Base-by-base conservation (phyloP, 2,797 vertebrate species). In the Brachyrhaphis roseni region DNA sequence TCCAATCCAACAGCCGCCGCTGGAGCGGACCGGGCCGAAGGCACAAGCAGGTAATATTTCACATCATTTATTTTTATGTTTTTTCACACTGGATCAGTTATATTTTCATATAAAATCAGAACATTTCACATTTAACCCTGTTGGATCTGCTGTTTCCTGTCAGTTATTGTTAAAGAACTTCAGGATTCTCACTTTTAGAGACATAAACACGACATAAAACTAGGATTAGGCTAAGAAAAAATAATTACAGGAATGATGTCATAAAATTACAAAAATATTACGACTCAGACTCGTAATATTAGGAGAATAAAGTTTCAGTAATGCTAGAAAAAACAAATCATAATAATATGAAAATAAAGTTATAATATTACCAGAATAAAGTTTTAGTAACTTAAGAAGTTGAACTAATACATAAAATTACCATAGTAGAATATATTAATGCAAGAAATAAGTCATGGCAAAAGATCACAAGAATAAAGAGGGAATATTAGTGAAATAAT, bases 1-100 rank as follows among this genome's bases (percentile, higher is more conserved):
- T 1, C 95, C 95, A 5, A 94, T 96, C n/a, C 94, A 91, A 55
- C 91, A 89, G 83, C 95, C 95, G 0, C 95, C 95, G 0, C 78
- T 96, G 41, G 90, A 31, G 6, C 86, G 11, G 74, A 92, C 80
- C 7, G 86, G 80, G 23, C 81, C 89, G 6, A 78, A 45, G 31
- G 80, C 71, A 83, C 84, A 90, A 46, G 79, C 83, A 57, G 94
- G 96, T 96, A 87, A 92, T 90, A 84, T 83, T 7, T 39, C 1
- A 59, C n/a, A 5, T 55, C 31, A 62, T 79, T 41, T 5, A 8
- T 15, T 8, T 47, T 49, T 3, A 4, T 13, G 43, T 0, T 15
- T 34, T 75, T 47, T 47, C 18, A 26, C 28, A 8, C 4, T 53
- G 12, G 34, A 53, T 36, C 16, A 34, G 8, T 49, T 11, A 34